Evolutionary conservation across 2,888 invertebrate species (phyloP).

Genomic region (Trypoxylon attenuatum): DNA sequence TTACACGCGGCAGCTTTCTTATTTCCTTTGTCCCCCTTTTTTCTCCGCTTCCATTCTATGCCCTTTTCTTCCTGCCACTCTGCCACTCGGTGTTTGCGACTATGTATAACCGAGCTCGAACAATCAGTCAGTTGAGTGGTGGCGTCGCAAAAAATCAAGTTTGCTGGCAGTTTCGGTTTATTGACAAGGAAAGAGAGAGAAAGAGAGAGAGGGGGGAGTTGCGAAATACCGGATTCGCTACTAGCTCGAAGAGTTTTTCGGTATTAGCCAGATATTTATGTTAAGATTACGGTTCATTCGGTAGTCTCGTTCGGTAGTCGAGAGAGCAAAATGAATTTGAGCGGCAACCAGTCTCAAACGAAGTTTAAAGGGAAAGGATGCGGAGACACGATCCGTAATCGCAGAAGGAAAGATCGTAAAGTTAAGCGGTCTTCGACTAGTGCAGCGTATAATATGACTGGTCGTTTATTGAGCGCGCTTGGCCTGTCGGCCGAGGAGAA

Average conservation of each 20-base stretch:
- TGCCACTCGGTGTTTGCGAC: not conserved
- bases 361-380: not conserved
- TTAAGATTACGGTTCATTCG: conserved; percentile 22
- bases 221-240: conserved; percentile 19
- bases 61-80: not conserved
- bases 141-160: not conserved
- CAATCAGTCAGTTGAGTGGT: not conserved
- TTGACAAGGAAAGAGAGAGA: not conserved
- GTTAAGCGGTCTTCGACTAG: conserved; percentile 8
- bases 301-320: conserved; percentile 6
- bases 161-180: not conserved
- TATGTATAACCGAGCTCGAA: not conserved
- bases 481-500: conserved; percentile 5
- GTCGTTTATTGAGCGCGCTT: too few relatives aligned
- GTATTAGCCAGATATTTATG: conserved; percentile 27
- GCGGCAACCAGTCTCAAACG: conserved; percentile 24
- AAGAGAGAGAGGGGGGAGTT: too few relatives aligned
- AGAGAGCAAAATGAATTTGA: conserved; percentile 30
- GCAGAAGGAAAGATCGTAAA: conserved; percentile 42
- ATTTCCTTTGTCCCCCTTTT: conserved; percentile 39
- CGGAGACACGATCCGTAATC: conserved; percentile 24
- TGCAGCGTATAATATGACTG: too few relatives aligned
- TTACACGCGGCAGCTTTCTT: conserved; percentile 65
- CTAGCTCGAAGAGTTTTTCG: conserved; percentile 26
- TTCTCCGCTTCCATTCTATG: conserved; percentile 8